Base-by-base conservation (phyloP, 2,888 invertebrate species). In the Eupelmus urozonus region DNA sequence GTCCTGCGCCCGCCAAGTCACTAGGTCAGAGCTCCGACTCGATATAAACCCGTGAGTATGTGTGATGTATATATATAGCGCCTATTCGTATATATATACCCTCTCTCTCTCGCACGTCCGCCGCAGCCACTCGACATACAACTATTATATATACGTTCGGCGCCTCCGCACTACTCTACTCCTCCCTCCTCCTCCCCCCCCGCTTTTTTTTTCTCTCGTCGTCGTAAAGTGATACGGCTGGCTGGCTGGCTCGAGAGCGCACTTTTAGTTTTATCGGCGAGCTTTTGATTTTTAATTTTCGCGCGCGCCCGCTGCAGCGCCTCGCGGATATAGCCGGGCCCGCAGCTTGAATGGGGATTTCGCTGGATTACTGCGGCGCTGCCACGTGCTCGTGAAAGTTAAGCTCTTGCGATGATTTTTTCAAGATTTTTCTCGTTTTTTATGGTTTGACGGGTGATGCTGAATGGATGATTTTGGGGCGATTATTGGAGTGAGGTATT, bases 21-120 rank as follows among this genome's bases (percentile, higher is more conserved):
- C 69, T 76, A 62, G 75, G 75, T 69, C 75, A 62, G 51, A 62
- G 51, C 59, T 42, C 27, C 53, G 53, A 69, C 60, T 69, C 60
- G 0, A 75, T 74, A 74, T 66, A 74, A 49, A 69, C 55, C 40
- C 62, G 75, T 76, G 42, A 76, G 75, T 76, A 69, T n/a, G 20
- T 53, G 7, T 13, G 9, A 45, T 45, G 3, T 53, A 53, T 53
- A 49, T 42, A 45, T 45, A 23, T 29, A 45, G 2, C 1, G n/a
- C n/a, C n/a, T 16, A 45, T 25, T 7, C 40, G 11, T 11, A 40
- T 11, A 23, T 3, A 5, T 40, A 23, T 40, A 40, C n/a, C n/a
- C n/a, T n/a, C n/a, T n/a, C n/a, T n/a, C 9, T 5, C 34, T 5
- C 34, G 34, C 9, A 9, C 9, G 45, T 13, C 2, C 45, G 45